Base-by-base conservation (phyloP, 2,113 vertebrate genomes). In the Pseudorectes ferrugineus region DNA sequence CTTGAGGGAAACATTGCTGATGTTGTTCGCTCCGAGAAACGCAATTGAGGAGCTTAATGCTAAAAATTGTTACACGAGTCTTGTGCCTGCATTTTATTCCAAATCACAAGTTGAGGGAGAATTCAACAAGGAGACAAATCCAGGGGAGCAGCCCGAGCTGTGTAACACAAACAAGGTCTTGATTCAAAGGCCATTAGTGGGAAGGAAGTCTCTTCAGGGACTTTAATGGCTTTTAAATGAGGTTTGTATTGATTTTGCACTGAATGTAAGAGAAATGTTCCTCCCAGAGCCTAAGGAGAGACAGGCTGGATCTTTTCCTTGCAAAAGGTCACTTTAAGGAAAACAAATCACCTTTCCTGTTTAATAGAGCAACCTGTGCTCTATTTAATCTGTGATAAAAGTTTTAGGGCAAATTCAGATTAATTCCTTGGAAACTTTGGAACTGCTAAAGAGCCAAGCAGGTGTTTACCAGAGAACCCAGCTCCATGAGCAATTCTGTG, bases 211-310 rank as follows among this genome's bases (percentile, higher is more conserved):
- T 89, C 76, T 81, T 63, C 52, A 38, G 33, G 59, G 48, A 12
- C 71, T 61, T 11, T 45, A 90, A 91, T 83, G 79, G 75, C 67
- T 90, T 95, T 95, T 85, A 77, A 77, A 94, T 81, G 68, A 85
- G 88, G n/a, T 71, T 91, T 77, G 31, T 85, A 96, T 88, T 80
- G 94, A 95, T 96, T 94, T 90, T 94, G 29, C 61, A 67, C 43
- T 51, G 40, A 59, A 42, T 48, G 75, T 33, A 71, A 82, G 74
- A 14, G 22, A 80, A 84, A 4, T 2, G 4, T 77, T 90, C 26
- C 59, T 90, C 66, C 9, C 43, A 29, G 75, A 80, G 55, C 22
- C 63, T 12, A 6, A 67, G 67, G n/a, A 59, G 51, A 46, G 88
- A 12, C 8, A 71, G n/a, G 17, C 26, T 33, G 66, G 51, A 42